These are phyloP conservation scores for Celastrina argiolus DNA, from an alignment of 2,888 invertebrate genomes.

Conservation along the genomic window DNA sequence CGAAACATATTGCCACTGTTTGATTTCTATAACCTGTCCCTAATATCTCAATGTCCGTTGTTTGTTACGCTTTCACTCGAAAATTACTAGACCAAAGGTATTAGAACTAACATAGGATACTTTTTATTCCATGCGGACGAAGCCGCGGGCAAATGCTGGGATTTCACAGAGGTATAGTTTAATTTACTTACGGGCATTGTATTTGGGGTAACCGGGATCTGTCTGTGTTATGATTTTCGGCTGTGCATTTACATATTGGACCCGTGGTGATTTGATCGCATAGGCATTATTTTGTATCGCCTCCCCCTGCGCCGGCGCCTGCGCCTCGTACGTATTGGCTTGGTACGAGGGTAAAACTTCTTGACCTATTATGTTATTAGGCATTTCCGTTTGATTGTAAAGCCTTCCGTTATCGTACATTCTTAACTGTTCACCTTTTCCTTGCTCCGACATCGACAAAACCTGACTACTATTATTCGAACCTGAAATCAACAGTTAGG, in stretches of 20 bases:
- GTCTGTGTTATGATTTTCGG: constrained; percentile 54
- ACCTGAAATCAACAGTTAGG: constrained; percentile 42
- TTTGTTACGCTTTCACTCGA: too few species aligned
- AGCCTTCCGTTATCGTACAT: constrained; percentile 59
- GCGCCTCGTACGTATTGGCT: constrained; percentile 50
- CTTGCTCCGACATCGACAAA: constrained; percentile 57
- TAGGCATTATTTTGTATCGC: constrained; percentile 49
- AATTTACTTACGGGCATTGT: constrained; percentile 50
- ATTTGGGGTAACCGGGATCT: constrained; percentile 57
- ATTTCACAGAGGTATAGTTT: background rate
- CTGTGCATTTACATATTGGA: constrained; percentile 52
- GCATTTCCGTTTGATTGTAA: constrained; percentile 59
- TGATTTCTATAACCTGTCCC: background rate
- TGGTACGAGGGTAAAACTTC: constrained; percentile 57
- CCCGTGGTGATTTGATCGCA: constrained; percentile 47
- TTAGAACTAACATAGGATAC: too few species aligned
- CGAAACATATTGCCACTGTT: background rate
- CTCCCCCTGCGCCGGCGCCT: constrained; percentile 39
- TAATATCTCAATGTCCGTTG: too few species aligned
- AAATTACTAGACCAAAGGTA: too few species aligned
- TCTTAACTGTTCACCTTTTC: constrained; percentile 63
- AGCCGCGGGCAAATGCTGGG: too few species aligned
- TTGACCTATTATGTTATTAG: constrained; percentile 55
- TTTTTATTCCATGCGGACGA: too few species aligned
- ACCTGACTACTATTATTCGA: constrained; percentile 66